A percentile compares a stretch with the other conserved stretches of the same genome.
phyloP scores from a whole-genome alignment of 37 sponge, comb jelly and placozoan genomes.

The Lycopodina hypogea region DNA sequence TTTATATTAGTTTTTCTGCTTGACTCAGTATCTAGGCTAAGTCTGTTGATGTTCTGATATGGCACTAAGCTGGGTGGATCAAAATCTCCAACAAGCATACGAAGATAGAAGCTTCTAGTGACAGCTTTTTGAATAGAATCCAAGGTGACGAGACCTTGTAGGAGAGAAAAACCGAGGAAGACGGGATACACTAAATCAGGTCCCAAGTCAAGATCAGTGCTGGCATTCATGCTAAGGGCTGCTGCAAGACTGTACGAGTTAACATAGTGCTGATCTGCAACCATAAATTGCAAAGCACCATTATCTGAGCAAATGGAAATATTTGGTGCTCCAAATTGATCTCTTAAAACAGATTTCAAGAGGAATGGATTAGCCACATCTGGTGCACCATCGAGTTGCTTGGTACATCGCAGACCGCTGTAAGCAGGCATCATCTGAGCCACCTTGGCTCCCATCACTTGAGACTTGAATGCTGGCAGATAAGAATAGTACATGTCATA shows the following conservation, averaged over 20 bases:
- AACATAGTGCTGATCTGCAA: slow-evolving; percentile 45
- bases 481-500: too few species aligned
- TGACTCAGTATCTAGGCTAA: slow-evolving; percentile 45
- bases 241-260: slow-evolving; percentile 38
- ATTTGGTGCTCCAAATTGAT: slow-evolving; percentile 60
- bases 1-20: slow-evolving; percentile 41
- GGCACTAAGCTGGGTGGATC: too few species aligned
- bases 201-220: slow-evolving; percentile 70
- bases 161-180: slow-evolving; percentile 35
- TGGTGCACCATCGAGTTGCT: too few species aligned
- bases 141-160: slow-evolving; percentile 6
- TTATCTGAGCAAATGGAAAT: slow-evolving; percentile 67
- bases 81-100: slow-evolving; percentile 58
- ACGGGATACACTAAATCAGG: slow-evolving; percentile 44
- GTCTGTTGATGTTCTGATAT: too few species aligned
- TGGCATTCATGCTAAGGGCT: slow-evolving; percentile 70
- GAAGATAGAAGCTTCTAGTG: slow-evolving; percentile 47
- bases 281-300: slow-evolving; percentile 45
- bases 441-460: too few species aligned
- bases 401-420: slow-evolving; percentile 42
- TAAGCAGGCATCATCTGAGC: too few species aligned
- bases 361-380: slow-evolving; percentile 68
- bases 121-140: too few species aligned
- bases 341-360: slow-evolving; percentile 53
- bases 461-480: too few species aligned